Evolutionary conservation across 2,888 invertebrate genomes (phyloP), one percentile per base, ranked within the genome.

Genomic region (Pseudococcus viburni): DNA sequence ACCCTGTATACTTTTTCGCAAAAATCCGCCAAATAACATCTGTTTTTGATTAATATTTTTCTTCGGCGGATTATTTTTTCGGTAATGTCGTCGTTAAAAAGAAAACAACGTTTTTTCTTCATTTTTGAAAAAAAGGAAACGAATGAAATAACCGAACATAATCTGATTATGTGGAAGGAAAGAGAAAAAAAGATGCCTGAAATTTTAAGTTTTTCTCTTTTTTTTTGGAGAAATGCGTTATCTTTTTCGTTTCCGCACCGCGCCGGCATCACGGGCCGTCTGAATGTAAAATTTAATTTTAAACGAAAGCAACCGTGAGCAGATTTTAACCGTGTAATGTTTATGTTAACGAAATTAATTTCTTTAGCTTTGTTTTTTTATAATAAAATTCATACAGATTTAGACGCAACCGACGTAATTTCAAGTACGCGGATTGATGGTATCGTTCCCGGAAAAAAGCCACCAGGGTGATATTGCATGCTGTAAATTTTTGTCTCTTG

Each of bases 11-110:
- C 42, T 7, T 59, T 59, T 59, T 8, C 7, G 15, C 0, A 64
- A 9, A 64, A 64, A 22, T 19, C 19, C 8, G 19, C 11, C 64
- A 22, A 64, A 64, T 64, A 64, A 64, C 64, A 64, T 64, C 64
- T 64, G 77, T 77, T 77, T 77, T 77, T 77, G 39, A 77, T 77
- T 77, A 77, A 77, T 77, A 33, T 77, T 77, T 77, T 77, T 39
- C 39, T 39, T n/a, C 77, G 22, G n/a, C 64, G 22, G 77, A 77
- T 77, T 77, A 39, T 77, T 73, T 22, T 64, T 19, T 64, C 19
- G 64, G 77, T 39, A 77, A 77, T 64, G 64, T 39, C 39, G 39
- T 39, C 39, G 33, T 77, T 77, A 77, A 39, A 77, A 77, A 39
- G 77, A 64, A 64, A 64, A 64, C 64, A 64, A 64, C 64, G 19